Evolutionary conservation across 2,888 invertebrate genomes (phyloP), one percentile per base, ranked within the genome.

Genomic region (Sussaba pulchella): DNA sequence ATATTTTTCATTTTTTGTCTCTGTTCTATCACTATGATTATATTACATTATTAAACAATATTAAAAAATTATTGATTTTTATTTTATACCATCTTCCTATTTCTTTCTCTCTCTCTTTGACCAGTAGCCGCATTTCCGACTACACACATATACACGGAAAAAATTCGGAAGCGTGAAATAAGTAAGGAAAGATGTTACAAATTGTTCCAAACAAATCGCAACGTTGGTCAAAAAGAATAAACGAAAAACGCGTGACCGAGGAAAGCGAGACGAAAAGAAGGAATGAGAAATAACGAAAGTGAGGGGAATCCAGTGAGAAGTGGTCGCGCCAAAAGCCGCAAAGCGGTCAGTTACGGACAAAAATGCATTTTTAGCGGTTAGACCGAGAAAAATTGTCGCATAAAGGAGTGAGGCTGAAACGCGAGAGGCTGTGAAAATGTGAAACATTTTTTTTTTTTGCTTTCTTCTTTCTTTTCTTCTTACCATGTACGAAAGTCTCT

Each of bases 331-430:
- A n/a, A n/a, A n/a, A n/a, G n/a, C n/a, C n/a, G n/a, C n/a, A n/a
- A n/a, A n/a, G n/a, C n/a, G n/a, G n/a, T n/a, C n/a, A n/a, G n/a
- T n/a, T n/a, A n/a, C n/a, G n/a, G n/a, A 31, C 31, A 31, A 2
- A 31, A 2, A 31, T 61, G 54, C 17, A 69, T 54, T 36, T n/a
- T 39, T 59, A 2, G 12, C 72, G 31, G 72, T 69, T 52, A 67
- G 45, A 21, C 69, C 77, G 81, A 73, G 81, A n/a, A 31, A 77
- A 81, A 81, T 81, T 50, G 77, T 21, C 31, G 41, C 47, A 77
- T 73, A 81, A 81, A 77, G 80, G 71, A 76, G 79, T 70, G 63
- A 75, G 52, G 12, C 61, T 61, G 61, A 31, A 59, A n/a, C 6
- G 31, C 6, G 39, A 26, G 26, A 19, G 63, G 61, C 59, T 43